Conservation (phyloP, 2,113 vertebrate genomes). For the Macaca nemestrina region DNA sequence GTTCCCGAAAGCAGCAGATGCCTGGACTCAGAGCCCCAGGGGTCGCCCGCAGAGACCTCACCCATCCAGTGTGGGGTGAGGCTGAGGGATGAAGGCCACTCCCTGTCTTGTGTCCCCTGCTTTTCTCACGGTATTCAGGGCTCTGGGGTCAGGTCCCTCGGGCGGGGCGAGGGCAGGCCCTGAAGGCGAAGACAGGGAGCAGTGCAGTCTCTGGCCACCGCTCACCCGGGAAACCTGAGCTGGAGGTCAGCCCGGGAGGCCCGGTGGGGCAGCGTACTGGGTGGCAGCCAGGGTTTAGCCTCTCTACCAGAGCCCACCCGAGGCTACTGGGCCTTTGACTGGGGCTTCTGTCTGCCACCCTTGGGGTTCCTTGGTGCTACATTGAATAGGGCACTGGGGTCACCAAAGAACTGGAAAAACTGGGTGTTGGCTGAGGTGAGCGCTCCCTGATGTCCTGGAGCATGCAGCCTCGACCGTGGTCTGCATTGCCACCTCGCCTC, state of each 20-base stretch:
- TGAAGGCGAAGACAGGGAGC: not conserved
- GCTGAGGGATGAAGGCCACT: not conserved
- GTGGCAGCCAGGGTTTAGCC: not conserved
- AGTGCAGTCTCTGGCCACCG: not conserved
- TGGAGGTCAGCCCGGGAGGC: no score
- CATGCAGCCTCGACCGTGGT: not conserved
- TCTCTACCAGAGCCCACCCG: not conserved
- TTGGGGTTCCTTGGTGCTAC: not conserved
- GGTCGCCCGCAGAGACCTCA: not conserved
- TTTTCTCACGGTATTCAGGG: not conserved
- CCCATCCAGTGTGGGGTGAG: not conserved
- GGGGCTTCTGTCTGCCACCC: not conserved
- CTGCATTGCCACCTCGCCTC: not conserved
- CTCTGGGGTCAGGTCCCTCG: not conserved
- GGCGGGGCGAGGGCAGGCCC: not conserved
- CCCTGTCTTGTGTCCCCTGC: not conserved
- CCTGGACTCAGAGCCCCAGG: not conserved
- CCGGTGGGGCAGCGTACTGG: fast-evolving
- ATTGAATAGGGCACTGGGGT: not conserved
- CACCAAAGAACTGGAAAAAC: not conserved
- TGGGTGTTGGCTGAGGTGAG: not conserved
- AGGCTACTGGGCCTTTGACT: not conserved
- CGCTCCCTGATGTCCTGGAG: no score
- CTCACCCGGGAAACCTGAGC: not conserved
- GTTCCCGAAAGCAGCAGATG: not conserved